Evolutionary conservation across 2,888 invertebrate genomes (phyloP).

Genomic region (Calameuta idolon): DNA sequence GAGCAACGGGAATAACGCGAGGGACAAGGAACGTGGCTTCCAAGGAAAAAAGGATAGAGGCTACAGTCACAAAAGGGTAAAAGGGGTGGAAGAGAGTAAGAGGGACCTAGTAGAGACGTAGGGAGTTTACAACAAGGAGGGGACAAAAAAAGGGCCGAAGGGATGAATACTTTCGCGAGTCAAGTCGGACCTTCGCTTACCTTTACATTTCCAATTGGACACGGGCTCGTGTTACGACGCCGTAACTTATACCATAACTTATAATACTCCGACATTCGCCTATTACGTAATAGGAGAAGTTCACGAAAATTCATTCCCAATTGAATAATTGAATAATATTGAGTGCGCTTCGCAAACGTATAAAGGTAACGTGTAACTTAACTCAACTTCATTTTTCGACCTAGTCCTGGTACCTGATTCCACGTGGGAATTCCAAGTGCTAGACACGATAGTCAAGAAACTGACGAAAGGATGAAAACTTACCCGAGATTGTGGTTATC

Average conservation of each 20-base stretch:
- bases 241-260: background rate
- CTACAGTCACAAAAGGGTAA: background rate
- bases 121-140: background rate
- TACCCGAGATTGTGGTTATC: constrained; percentile 70
- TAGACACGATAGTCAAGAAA: background rate
- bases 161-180: background rate
- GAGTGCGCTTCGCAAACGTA: background rate
- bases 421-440: background rate
- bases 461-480: constrained; percentile 35
- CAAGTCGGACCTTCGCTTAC: background rate
- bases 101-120: background rate
- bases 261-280: background rate
- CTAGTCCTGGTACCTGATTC: background rate
- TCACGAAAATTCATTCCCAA: background rate
- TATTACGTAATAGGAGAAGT: background rate
- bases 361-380: background rate
- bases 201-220: background rate
- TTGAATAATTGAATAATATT: background rate
- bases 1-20: constrained; percentile 24
- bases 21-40: background rate
- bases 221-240: background rate
- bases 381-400: background rate
- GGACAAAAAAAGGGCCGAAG: background rate
- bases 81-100: background rate
- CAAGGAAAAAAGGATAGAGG: background rate